Evolutionary conservation across 2,113 vertebrate species (phyloP).

Genomic region (Stercorarius parasiticus): DNA sequence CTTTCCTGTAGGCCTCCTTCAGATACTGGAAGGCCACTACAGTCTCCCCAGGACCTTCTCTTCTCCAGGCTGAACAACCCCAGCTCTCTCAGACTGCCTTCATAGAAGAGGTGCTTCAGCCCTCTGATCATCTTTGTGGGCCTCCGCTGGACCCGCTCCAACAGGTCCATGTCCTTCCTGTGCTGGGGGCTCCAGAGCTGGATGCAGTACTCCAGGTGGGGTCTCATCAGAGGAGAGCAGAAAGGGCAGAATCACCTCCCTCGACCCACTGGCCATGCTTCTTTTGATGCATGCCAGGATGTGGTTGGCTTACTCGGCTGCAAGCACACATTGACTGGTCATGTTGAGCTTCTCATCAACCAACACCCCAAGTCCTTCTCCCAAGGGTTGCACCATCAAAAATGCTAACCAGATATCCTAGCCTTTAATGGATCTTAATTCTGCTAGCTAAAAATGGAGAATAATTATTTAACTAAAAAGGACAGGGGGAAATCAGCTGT

Average conservation of each 20-base stretch:
- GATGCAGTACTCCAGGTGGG: not conserved
- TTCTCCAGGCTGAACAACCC: not conserved
- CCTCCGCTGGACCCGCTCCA: not conserved
- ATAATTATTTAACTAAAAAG: constrained; percentile 29
- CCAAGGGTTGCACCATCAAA: not conserved
- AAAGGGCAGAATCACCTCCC: not conserved
- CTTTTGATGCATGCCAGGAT: not conserved
- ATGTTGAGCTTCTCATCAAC: not conserved
- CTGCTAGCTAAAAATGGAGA: constrained; percentile 16
- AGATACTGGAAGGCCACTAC: not conserved
- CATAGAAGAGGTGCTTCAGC: not conserved
- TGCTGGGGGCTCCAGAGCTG: not conserved
- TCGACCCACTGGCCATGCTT: not conserved
- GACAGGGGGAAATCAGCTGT: not conserved
- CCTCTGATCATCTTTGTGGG: not conserved
- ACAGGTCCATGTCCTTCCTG: not conserved
- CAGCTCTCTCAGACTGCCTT: not conserved
- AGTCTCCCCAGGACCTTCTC: not conserved
- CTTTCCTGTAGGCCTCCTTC: not conserved
- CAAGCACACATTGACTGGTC: not conserved
- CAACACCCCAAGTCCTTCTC: not conserved
- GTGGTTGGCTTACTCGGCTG: not conserved
- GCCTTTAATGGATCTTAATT: not conserved
- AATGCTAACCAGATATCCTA: not conserved
- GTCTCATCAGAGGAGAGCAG: not conserved